These are phyloP conservation scores for Morelia viridis DNA, from an alignment of 2,797 vertebrate genomes.

Conservation along the genomic window DNA sequence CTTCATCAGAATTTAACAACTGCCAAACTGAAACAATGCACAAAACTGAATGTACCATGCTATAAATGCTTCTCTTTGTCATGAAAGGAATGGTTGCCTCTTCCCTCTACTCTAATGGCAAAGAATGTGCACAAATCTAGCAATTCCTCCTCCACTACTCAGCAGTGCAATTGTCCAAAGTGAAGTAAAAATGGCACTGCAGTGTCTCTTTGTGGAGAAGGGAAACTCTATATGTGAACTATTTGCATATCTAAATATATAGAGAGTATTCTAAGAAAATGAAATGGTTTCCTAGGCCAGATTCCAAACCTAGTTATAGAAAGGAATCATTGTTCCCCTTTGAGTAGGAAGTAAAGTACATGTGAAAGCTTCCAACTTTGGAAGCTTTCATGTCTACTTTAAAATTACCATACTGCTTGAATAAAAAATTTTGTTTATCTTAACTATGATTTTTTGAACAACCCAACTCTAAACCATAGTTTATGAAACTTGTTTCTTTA, in stretches of 20 bases:
- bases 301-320: not conserved
- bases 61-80: constrained; percentile 14
- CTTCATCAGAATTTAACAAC: not conserved
- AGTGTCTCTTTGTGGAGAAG: not conserved
- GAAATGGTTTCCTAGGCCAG: not conserved
- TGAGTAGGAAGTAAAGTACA: no score
- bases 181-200: not conserved
- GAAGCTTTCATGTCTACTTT: not conserved
- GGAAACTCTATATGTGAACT: not conserved
- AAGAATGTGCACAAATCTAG: not conserved
- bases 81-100: not conserved
- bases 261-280: not conserved
- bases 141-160: not conserved
- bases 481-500: not conserved
- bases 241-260: not conserved
- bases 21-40: not conserved
- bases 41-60: not conserved
- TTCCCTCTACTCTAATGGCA: not conserved
- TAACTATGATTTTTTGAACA: not conserved
- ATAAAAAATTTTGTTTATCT: not conserved
- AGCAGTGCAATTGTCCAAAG: not conserved
- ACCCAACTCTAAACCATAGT: not conserved
- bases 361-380: not conserved
- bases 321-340: not conserved
- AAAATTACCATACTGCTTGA: not conserved